These are phyloP conservation scores for Caradrina clavipalpis DNA, from an alignment of 2,888 invertebrate genomes.

Conservation along the genomic window DNA sequence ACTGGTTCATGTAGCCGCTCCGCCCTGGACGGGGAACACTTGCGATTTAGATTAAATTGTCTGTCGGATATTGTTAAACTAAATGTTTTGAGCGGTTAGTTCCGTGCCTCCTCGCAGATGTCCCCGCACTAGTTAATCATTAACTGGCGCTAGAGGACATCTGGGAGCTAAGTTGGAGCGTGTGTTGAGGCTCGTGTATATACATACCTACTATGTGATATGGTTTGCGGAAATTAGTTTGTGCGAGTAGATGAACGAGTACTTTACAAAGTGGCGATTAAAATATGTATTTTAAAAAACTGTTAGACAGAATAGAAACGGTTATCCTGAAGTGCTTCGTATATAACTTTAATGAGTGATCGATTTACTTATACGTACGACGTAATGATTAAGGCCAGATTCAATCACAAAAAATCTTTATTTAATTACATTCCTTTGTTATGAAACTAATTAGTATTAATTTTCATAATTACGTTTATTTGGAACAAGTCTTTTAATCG, in stretches of 20 bases:
- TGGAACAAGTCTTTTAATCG: conserved; percentile 41
- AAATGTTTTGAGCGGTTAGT: conserved; percentile 59
- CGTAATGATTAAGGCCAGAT: not conserved
- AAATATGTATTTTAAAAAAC: not conserved
- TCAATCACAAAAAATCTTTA: not conserved
- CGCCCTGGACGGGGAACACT: conserved; percentile 55
- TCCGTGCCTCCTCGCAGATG: conserved; percentile 42
- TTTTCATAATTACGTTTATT: conserved; percentile 36
- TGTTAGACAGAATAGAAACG: not conserved
- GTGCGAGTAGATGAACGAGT: conserved; percentile 11
- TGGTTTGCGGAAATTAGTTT: conserved; percentile 10
- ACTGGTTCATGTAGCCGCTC: conserved; percentile 71
- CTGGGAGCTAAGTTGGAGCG: conserved; percentile 37
- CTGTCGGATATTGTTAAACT: conserved; percentile 59
- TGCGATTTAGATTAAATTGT: conserved; percentile 68
- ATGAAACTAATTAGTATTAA: conserved; percentile 19
- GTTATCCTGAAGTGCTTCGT: no score
- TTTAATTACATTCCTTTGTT: conserved; percentile 25
- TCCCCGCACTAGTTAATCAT: conserved; percentile 42
- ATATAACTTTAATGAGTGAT: not conserved
- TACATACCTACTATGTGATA: conserved; percentile 14
- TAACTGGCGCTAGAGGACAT: conserved; percentile 44
- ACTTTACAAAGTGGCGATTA: conserved; percentile 11
- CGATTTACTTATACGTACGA: not conserved
- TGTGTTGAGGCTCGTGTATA: conserved; percentile 35